Evolutionary conservation across 2,113 vertebrate species (phyloP), one percentile per base, ranked within the genome.

Genomic region (Bombycilla garrulus): DNA sequence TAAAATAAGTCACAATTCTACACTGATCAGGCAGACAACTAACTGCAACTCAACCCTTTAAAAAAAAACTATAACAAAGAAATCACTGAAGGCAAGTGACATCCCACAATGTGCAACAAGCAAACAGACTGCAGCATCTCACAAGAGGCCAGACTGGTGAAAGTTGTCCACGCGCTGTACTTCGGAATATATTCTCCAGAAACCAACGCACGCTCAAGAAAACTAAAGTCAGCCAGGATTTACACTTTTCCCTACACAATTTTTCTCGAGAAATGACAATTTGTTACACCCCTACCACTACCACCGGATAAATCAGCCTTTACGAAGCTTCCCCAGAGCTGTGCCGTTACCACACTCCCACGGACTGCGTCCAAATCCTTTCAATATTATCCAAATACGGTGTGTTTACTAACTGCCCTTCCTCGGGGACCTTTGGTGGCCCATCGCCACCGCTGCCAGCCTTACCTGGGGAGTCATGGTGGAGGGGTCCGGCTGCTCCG

Each of bases 391-490:
- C 22, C 21, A 56, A 70, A 78, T 7, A 35, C 0, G 2, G 40
- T 3, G 6, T 19, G 29, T 48, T 81, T 61, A 83, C 53, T 28
- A 50, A 82, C 45, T 10, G n/a, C 33, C 58, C 73, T 38, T 23
- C n/a, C 23, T 28, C 3, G 2, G 25, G 38, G 35, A 50, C 40
- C 53, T 67, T 8, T 23, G 26, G 53, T 2, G 4, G 29, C 33
- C 26, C 13, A 48, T 11, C 4, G 3, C 56, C 36, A 51, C 38
- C 14, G 36, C 67, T n/a, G 65, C 29, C 60, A 25, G 67, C 61
- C 98, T 98, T 98, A 99, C 99, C 99, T 99, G 99, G 74, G 98
- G 95, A 48, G 98, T 98, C 98, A 98, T 98, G 21, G 97, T 96
- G 40, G 98, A 98, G 48, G 98, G 97, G 92, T 98, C 98, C 16